Conservation (phyloP, 1,140 invertebrate genomes). For the Dreissena rostriformis region DNA sequence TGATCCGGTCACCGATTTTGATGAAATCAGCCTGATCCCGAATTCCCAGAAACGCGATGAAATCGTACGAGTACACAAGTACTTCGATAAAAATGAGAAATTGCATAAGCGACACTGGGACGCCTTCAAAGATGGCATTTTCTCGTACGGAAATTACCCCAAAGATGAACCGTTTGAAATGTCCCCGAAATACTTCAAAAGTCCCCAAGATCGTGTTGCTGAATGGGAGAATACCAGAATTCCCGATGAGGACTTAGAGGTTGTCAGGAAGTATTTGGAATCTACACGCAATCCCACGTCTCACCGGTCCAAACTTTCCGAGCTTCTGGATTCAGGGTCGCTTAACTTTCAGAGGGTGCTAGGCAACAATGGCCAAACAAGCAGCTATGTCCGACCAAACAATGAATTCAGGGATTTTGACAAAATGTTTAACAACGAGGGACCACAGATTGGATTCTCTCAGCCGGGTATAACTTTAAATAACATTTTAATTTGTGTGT, state of each 20-base stretch:
- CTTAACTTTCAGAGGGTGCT: background rate
- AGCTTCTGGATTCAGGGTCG: background rate
- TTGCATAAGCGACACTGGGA: constrained; percentile 61
- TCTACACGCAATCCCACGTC: background rate
- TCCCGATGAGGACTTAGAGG: constrained; percentile 32
- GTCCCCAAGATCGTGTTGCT: background rate
- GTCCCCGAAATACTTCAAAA: background rate
- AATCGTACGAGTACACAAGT: constrained; percentile 73
- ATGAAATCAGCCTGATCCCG: constrained; percentile 10
- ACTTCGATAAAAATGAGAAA: constrained; percentile 71
- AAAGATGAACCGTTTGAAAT: background rate
- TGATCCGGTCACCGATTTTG: background rate
- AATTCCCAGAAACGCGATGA: constrained; percentile 72
- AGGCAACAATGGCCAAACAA: background rate
- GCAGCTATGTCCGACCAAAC: background rate
- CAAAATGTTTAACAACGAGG: background rate
- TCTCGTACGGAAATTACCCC: constrained; percentile 32
- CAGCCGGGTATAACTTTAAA: too few species aligned
- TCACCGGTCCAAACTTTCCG: constrained; percentile 30
- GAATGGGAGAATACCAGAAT: constrained; percentile 46
- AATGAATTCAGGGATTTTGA: constrained; percentile 20
- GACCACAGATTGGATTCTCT: too few species aligned
- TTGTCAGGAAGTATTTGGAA: constrained; percentile 34
- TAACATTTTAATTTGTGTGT: too few species aligned
- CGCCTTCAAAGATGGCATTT: background rate